Conservation (phyloP, 2,113 vertebrate genomes). For the Forbesichthys papilliferus region DNA sequence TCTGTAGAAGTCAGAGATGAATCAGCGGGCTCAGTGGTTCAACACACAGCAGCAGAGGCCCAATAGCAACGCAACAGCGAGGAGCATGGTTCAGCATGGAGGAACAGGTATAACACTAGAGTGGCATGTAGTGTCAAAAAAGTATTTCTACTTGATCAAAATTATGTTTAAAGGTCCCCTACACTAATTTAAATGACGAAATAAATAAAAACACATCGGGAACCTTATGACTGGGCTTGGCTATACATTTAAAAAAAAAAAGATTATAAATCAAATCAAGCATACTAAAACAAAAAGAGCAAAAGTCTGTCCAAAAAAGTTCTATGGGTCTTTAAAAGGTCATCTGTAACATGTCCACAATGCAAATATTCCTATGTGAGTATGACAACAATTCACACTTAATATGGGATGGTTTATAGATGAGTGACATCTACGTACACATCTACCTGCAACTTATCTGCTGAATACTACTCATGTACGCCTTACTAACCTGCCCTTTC, state of each 20-base stretch:
- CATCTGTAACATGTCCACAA: background rate
- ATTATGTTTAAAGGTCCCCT: background rate
- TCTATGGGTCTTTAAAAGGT: background rate
- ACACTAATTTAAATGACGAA: too few relatives aligned
- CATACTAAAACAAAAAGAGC: too few relatives aligned
- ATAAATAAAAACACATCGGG: background rate
- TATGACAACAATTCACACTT: background rate
- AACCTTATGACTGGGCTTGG: too few relatives aligned
- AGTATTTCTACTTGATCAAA: conserved; percentile 10
- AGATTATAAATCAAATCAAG: too few relatives aligned
- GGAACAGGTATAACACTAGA: conserved; percentile 8
- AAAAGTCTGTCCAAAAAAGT: too few relatives aligned
- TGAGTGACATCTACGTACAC: conserved; percentile 12
- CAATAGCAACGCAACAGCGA: conserved; percentile 25
- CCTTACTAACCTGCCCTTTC: conserved; percentile 79
- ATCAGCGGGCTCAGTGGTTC: conserved; percentile 29
- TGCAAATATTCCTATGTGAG: background rate
- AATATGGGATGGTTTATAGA: conserved; percentile 1
- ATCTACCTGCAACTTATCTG: conserved; percentile 1
- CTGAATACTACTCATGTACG: background rate
- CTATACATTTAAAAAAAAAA: too few relatives aligned
- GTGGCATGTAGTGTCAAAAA: conserved; percentile 4
- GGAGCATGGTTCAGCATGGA: background rate
- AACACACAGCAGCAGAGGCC: conserved; percentile 43
- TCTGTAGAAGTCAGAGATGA: conserved; percentile 20